Evolutionary conservation across 2,888 invertebrate species (phyloP).

Genomic region (Cantharis lateralis): DNA sequence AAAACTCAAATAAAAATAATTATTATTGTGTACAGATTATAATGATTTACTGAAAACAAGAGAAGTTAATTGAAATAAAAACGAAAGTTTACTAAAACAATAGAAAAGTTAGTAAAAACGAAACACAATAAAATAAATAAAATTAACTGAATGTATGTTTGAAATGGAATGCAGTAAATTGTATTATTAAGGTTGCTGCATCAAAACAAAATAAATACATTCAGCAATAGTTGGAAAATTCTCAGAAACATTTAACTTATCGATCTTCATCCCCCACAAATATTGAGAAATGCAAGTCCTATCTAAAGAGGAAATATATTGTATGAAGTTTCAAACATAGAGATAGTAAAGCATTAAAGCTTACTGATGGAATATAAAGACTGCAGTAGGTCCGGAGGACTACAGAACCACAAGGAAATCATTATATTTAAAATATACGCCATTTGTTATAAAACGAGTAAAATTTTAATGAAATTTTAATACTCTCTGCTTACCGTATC

Average conservation of each 20-base stretch:
- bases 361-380: neutral
- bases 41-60: too few relatives aligned
- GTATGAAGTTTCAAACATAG: neutral
- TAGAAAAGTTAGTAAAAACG: neutral
- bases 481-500: neutral
- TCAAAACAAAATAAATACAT: neutral
- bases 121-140: neutral
- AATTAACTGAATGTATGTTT: neutral
- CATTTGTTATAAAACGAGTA: neutral
- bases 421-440: neutral
- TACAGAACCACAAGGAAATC: neutral
- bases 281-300: neutral
- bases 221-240: neutral
- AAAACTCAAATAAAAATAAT: too few relatives aligned
- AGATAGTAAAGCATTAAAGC: neutral
- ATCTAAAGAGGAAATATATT: neutral
- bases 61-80: neutral
- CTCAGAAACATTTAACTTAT: slow-evolving; percentile 1
- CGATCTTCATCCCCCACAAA: neutral
- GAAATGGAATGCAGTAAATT: neutral
- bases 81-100: neutral
- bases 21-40: too few relatives aligned
- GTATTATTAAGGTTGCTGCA: slow-evolving; percentile 7
- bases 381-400: neutral
- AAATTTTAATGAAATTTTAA: slow-evolving; percentile 2